phyloP scores from a whole-genome alignment of 2,113 vertebrate genomes.

The Lepisosteus osseus region DNA sequence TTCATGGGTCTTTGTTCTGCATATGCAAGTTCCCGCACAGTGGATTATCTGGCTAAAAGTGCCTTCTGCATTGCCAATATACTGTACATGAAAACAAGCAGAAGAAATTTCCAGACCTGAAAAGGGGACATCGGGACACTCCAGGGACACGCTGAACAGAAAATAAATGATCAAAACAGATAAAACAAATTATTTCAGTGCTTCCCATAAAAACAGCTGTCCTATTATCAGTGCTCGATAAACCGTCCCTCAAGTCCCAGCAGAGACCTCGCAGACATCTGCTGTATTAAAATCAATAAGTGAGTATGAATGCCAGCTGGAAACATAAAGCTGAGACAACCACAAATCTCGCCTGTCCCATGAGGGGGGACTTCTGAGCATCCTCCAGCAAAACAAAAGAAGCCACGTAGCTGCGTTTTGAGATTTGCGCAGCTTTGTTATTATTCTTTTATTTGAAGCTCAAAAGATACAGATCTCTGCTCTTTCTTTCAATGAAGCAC shows the following conservation, averaged over 20 bases:
- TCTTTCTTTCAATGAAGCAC: conserved; percentile 13
- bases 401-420: not conserved
- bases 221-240: conserved; percentile 18
- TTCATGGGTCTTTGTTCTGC: too few relatives aligned
- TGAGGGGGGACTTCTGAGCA: conserved; percentile 19
- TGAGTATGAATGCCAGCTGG: conserved; percentile 19
- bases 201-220: conserved; percentile 42
- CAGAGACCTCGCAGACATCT: conserved; percentile 29
- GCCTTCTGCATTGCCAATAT: too few relatives aligned
- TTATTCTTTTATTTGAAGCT: conserved; percentile 3
- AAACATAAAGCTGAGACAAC: conserved; percentile 39
- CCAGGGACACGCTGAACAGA: too few relatives aligned
- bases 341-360: conserved; percentile 18
- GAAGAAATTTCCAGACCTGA: too few relatives aligned
- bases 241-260: conserved; percentile 24
- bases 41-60: too few relatives aligned
- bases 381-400: conserved; percentile 1
- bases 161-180: too few relatives aligned
- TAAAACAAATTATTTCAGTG: conserved; percentile 43
- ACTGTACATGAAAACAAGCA: too few relatives aligned
- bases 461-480: conserved; percentile 25
- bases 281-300: conserved; percentile 35
- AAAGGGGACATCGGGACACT: too few relatives aligned
- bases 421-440: not conserved
- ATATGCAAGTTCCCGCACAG: too few relatives aligned